phyloP scores from a whole-genome alignment of 2,113 vertebrate species.

The Spheniscus mendiculus region DNA sequence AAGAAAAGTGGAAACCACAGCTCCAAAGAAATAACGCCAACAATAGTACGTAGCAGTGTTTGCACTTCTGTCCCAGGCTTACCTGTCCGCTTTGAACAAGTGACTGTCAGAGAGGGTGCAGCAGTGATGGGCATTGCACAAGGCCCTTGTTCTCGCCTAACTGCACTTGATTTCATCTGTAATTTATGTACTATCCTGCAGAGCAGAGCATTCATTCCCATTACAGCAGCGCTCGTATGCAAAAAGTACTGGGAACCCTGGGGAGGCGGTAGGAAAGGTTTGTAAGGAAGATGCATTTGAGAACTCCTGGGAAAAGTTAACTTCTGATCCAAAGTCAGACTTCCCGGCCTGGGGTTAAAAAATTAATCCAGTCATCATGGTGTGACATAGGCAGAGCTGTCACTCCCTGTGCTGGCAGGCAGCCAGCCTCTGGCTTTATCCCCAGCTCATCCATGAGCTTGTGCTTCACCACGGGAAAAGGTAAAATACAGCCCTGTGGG shows the following conservation, averaged over 20 bases:
- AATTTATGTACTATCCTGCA: not conserved
- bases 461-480: not conserved
- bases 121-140: not conserved
- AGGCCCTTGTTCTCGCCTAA: not conserved
- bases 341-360: not conserved
- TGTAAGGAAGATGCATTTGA: not conserved
- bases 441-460: not conserved
- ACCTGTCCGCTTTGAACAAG: not conserved
- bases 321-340: not conserved
- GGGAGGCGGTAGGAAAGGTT: not conserved
- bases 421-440: not conserved
- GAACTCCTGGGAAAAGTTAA: not conserved
- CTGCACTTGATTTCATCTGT: not conserved
- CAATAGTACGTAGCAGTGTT: conserved; percentile 82
- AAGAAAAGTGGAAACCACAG: conserved; percentile 90
- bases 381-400: not conserved
- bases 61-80: not conserved
- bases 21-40: conserved; percentile 89
- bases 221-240: fast-evolving
- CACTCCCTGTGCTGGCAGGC: not conserved
- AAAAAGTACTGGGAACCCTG: not conserved
- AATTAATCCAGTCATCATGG: fast-evolving
- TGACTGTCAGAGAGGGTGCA: not conserved
- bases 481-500: not conserved
- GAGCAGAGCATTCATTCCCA: not conserved